A percentile compares a stretch with the other conserved stretches of the same genome.
These are phyloP conservation scores for Chironomus tepperi DNA, from an alignment of 1,140 invertebrate genomes.

Conservation along the genomic window DNA sequence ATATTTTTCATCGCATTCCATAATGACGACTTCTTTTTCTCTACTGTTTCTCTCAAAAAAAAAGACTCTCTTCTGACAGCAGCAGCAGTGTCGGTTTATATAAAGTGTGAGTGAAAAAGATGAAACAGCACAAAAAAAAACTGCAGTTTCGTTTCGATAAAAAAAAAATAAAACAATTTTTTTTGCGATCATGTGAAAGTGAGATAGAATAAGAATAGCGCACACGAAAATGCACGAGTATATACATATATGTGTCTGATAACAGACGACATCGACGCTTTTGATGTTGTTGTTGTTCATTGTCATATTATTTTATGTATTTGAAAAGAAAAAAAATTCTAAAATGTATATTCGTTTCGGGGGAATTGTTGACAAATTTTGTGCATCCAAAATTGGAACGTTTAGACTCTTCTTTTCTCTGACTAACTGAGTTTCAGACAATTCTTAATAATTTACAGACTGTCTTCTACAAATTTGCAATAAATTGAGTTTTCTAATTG, in stretches of 20 bases:
- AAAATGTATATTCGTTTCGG: neutral
- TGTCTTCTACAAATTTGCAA: too few relatives aligned
- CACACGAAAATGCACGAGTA: neutral
- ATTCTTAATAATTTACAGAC: too few relatives aligned
- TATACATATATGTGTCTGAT: slow-evolving; percentile 17
- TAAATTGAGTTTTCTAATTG: too few relatives aligned
- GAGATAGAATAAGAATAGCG: slow-evolving; percentile 17
- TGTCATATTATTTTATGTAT: neutral
- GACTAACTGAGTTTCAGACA: too few relatives aligned
- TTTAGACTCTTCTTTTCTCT: too few relatives aligned
- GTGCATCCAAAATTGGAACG: neutral
- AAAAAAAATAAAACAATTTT: neutral
- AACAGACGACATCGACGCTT: slow-evolving; percentile 2
- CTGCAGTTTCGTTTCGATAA: slow-evolving; percentile 20
- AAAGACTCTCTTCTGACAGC: neutral
- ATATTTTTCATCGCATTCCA: slow-evolving; percentile 17
- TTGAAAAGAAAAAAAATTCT: neutral
- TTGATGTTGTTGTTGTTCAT: neutral
- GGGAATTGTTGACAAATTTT: too few relatives aligned
- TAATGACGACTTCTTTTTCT: slow-evolving; percentile 4
- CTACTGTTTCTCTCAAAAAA: neutral
- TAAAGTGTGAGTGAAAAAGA: slow-evolving; percentile 3
- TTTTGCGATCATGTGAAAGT: slow-evolving; percentile 5
- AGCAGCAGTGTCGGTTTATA: neutral
- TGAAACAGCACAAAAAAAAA: slow-evolving; percentile 4